Evolutionary conservation across 2,888 invertebrate species (phyloP).

Genomic region (Trimorus sp.): DNA sequence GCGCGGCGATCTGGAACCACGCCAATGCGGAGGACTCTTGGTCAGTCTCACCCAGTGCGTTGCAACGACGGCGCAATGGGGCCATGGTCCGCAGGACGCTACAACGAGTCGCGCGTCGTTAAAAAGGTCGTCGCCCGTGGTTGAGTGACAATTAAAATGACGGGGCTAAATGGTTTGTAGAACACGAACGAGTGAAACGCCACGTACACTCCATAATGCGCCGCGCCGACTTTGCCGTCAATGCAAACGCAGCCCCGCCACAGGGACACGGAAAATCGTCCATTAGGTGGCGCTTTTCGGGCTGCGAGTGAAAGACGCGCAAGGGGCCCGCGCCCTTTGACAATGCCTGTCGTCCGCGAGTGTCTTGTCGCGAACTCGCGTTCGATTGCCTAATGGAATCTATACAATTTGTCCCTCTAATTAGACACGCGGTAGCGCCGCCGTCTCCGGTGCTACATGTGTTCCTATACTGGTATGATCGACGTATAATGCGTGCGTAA

Average conservation of each 20-base stretch:
- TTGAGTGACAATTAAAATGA: slow-evolving; percentile 40
- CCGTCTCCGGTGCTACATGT: slow-evolving; percentile 40
- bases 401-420: slow-evolving; percentile 78
- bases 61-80: no score
- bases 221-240: slow-evolving; percentile 30
- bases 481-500: slow-evolving; percentile 63
- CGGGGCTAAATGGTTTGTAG: slow-evolving; percentile 43
- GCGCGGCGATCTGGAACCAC: no score
- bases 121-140: slow-evolving; percentile 12
- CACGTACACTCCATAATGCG: slow-evolving; percentile 30
- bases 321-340: slow-evolving; percentile 32
- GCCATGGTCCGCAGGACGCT: no score
- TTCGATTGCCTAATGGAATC: slow-evolving; percentile 70
- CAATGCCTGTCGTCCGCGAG: slow-evolving; percentile 50
- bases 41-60: no score
- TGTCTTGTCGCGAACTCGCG: slow-evolving; percentile 41
- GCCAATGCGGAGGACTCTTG: no score
- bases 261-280: slow-evolving; percentile 37
- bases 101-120: slow-evolving; percentile 1
- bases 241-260: slow-evolving; percentile 22
- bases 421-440: slow-evolving; percentile 73
- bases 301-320: slow-evolving; percentile 35
- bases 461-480: slow-evolving; percentile 51
- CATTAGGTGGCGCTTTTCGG: slow-evolving; percentile 43
- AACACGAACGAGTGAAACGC: slow-evolving; percentile 25